A percentile compares a stretch with the other conserved stretches of the same genome.
These are phyloP conservation scores for Diadromus collaris DNA, from an alignment of 2,888 invertebrate species.

Conservation along the genomic window DNA sequence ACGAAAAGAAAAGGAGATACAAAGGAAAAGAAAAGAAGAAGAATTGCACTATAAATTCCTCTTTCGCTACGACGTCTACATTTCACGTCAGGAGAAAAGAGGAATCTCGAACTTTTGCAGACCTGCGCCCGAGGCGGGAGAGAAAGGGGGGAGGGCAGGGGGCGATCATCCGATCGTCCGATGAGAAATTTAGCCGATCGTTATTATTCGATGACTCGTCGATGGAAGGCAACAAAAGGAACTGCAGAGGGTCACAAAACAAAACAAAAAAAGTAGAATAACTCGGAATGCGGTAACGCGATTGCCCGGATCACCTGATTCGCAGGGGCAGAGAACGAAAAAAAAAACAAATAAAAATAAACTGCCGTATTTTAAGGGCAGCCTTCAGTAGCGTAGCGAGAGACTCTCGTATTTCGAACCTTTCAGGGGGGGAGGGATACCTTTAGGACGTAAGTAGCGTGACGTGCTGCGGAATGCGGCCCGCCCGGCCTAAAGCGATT, in stretches of 20 bases:
- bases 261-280: slow-evolving; percentile 25
- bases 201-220: slow-evolving; percentile 16
- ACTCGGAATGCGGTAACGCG: slow-evolving; percentile 54
- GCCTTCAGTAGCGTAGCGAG: slow-evolving; percentile 3
- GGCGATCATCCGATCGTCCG: neutral
- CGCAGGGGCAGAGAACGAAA: slow-evolving; percentile 27
- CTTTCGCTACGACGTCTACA: neutral
- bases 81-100: neutral
- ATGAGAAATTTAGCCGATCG: neutral
- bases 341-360: slow-evolving; percentile 4
- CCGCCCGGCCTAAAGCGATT: neutral
- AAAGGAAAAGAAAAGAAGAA: no score
- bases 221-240: slow-evolving; percentile 20
- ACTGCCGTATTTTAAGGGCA: neutral
- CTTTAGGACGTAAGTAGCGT: slow-evolving; percentile 8
- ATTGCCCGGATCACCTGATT: slow-evolving; percentile 38
- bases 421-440: slow-evolving; percentile 4
- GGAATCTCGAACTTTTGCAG: neutral
- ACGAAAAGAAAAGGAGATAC: no score
- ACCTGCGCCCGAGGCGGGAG: neutral
- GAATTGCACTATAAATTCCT: slow-evolving; percentile 3
- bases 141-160: no score
- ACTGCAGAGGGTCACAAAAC: slow-evolving; percentile 15
- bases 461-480: neutral
- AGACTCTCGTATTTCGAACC: slow-evolving; percentile 9